Conservation (phyloP, 2,888 invertebrate genomes). For the Conus canariensis region DNA sequence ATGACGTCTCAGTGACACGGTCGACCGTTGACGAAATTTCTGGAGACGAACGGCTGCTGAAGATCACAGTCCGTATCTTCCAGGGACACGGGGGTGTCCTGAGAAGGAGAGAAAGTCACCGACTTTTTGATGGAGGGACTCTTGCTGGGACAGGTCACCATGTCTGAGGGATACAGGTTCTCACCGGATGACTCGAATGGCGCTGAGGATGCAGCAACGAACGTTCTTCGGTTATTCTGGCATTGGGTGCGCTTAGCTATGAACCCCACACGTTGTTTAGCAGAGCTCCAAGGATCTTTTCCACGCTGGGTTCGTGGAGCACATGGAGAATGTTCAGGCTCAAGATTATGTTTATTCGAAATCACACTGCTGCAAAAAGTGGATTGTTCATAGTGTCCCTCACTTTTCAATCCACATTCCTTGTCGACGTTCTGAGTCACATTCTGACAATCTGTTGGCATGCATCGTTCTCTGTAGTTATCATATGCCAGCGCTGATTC, state of each 20-base stretch:
- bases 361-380: neutral
- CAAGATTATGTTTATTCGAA: neutral
- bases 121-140: conserved; percentile 7
- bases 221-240: neutral
- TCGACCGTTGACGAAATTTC: neutral
- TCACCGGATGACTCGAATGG: neutral
- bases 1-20: neutral
- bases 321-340: neutral
- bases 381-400: too few relatives aligned
- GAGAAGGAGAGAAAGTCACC: neutral
- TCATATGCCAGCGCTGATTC: too few relatives aligned
- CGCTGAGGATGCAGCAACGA: neutral
- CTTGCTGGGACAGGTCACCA: neutral
- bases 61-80: neutral
- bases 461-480: neutral
- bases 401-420: too few relatives aligned
- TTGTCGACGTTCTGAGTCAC: too few relatives aligned
- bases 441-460: neutral
- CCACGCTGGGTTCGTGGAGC: neutral
- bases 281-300: neutral
- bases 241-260: neutral
- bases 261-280: neutral
- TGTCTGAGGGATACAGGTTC: neutral
- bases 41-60: too few relatives aligned
- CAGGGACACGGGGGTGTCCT: neutral